These are phyloP conservation scores for Ispidina picta DNA, from an alignment of 2,797 vertebrate species.

Conservation along the genomic window DNA sequence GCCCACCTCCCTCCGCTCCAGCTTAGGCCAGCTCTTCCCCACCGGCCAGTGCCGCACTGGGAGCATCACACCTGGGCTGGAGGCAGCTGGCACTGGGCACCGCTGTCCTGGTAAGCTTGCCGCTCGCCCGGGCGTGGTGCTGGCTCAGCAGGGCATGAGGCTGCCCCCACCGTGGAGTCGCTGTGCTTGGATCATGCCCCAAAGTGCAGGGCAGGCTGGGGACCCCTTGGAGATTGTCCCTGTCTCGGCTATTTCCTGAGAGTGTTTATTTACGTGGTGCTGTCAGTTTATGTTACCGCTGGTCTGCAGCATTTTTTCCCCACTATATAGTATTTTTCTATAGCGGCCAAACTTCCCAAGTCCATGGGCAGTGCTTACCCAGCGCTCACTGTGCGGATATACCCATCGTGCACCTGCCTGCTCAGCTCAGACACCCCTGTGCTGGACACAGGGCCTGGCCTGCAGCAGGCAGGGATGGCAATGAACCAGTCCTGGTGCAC, in stretches of 20 bases:
- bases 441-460: neutral
- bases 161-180: neutral
- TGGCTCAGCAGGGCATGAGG: neutral
- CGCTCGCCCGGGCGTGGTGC: neutral
- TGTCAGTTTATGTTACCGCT: neutral
- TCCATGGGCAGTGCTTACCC: accelerated
- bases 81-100: constrained; percentile 27
- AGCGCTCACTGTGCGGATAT: accelerated
- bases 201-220: neutral
- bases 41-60: constrained; percentile 42
- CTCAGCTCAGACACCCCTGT: accelerated
- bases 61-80: constrained; percentile 14
- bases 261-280: neutral
- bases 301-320: neutral
- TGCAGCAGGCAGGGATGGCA: accelerated
- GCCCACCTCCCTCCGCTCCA: constrained; percentile 51
- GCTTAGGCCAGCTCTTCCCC: constrained; percentile 42
- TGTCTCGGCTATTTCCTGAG: neutral
- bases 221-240: neutral
- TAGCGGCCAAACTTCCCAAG: neutral
- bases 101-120: constrained; percentile 49
- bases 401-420: neutral
- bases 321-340: neutral
- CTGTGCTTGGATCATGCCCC: neutral
- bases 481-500: accelerated